These are phyloP conservation scores for Willowsia nigromaculata DNA, from an alignment of 2,888 invertebrate genomes.

Conservation along the genomic window DNA sequence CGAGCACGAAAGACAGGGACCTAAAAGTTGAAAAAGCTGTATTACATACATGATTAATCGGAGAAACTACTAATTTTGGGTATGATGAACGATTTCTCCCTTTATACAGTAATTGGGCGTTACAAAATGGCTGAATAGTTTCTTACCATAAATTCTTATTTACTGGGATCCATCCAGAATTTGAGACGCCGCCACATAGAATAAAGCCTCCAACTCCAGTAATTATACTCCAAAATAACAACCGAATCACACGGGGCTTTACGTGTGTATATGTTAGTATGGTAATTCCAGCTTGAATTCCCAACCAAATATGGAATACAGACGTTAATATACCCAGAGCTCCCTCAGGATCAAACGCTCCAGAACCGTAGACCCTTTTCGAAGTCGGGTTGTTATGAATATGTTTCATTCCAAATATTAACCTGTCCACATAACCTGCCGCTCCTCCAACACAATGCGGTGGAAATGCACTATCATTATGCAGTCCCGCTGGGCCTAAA, in stretches of 20 bases:
- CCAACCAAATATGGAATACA: constrained; percentile 89
- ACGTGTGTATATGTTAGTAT: constrained; percentile 83
- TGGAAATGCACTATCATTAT: constrained; percentile 80
- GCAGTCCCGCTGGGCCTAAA: constrained; percentile 83
- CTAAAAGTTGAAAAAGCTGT: not conserved
- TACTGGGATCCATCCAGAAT: constrained; percentile 84
- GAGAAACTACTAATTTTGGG: not conserved
- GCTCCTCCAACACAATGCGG: constrained; percentile 83
- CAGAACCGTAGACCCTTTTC: constrained; percentile 84
- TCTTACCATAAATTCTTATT: constrained; percentile 91
- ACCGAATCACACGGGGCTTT: constrained; percentile 85
- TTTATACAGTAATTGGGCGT: too few species aligned
- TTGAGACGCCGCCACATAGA: constrained; percentile 78
- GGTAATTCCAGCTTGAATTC: constrained; percentile 91
- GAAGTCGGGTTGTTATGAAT: constrained; percentile 82
- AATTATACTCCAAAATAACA: constrained; percentile 87
- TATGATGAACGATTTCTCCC: too few species aligned
- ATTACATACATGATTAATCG: not conserved
- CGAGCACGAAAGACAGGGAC: constrained; percentile 93
- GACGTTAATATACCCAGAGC: constrained; percentile 85
- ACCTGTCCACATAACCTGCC: constrained; percentile 82
- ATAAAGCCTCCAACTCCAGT: constrained; percentile 82
- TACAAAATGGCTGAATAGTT: too few species aligned
- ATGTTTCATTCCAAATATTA: constrained; percentile 81
- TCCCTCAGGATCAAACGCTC: constrained; percentile 94